Evolutionary conservation across 2,888 invertebrate genomes (phyloP).

Genomic region (Metalampra italica): DNA sequence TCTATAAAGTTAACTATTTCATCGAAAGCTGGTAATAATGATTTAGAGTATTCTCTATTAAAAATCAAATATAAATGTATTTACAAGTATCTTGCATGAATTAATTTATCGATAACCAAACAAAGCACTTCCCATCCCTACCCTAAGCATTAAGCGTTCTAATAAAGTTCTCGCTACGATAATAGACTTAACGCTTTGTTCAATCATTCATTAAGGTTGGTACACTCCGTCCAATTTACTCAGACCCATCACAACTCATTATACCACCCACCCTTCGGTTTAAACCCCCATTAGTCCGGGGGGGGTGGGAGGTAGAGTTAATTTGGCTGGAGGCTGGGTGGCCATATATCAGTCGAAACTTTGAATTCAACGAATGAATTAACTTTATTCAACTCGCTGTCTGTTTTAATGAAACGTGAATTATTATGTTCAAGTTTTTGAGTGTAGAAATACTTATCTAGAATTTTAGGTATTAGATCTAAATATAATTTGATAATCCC

Average conservation of each 20-base stretch:
- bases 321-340: conserved; percentile 39
- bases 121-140: conserved; percentile 27
- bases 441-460: conserved; percentile 15
- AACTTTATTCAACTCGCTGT: conserved; percentile 56
- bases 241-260: conserved; percentile 44
- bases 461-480: neutral
- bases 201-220: conserved; percentile 66
- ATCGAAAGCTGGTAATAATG: too few species aligned
- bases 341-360: conserved; percentile 65
- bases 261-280: conserved; percentile 39
- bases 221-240: conserved; percentile 43
- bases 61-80: neutral
- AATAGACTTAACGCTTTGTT: conserved; percentile 74
- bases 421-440: conserved; percentile 41
- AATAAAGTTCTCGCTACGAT: conserved; percentile 74
- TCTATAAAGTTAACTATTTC: too few species aligned
- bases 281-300: conserved; percentile 30
- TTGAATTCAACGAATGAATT: conserved; percentile 55
- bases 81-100: neutral
- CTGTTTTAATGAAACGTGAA: conserved; percentile 60
- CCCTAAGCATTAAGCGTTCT: conserved; percentile 57
- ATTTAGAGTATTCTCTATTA: too few species aligned
- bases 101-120: conserved; percentile 3
- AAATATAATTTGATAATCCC: too few species aligned
- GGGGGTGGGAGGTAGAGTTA: conserved; percentile 29